These are phyloP conservation scores for Campoplex nolae DNA, from an alignment of 2,888 invertebrate genomes.

Conservation along the genomic window DNA sequence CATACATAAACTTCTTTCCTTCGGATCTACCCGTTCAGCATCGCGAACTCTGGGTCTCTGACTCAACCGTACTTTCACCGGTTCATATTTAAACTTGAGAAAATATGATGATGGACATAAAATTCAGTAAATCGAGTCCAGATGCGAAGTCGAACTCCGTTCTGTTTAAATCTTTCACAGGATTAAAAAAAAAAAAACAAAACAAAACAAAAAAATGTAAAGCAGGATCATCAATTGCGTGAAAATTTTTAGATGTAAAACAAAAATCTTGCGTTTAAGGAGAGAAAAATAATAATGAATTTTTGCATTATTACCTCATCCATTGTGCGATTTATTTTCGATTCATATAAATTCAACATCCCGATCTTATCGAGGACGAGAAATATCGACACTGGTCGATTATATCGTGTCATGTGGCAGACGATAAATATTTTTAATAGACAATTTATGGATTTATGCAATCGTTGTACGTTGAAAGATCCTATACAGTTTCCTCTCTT, in stretches of 20 bases:
- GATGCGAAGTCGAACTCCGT: too few relatives aligned
- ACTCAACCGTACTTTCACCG: neutral
- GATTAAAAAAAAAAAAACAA: neutral
- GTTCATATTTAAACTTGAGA: neutral
- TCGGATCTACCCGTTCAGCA: neutral
- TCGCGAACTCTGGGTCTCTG: neutral
- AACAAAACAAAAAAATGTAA: too few relatives aligned
- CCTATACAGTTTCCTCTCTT: constrained; percentile 25
- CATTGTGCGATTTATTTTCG: neutral
- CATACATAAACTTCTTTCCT: constrained; percentile 1
- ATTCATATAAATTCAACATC: neutral
- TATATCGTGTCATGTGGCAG: neutral
- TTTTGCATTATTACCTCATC: neutral
- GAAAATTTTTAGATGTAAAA: neutral
- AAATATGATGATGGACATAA: neutral
- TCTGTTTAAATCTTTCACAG: neutral
- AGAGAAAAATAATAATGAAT: neutral
- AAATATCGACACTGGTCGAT: constrained; percentile 7
- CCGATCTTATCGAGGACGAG: neutral
- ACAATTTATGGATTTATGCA: constrained; percentile 9
- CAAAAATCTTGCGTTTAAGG: neutral
- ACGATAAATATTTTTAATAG: neutral
- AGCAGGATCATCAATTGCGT: neutral
- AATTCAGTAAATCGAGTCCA: neutral
- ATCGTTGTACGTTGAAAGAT: constrained; percentile 20